These are phyloP conservation scores for Aphrocallistes beatrix DNA, from an alignment of 37 sponge, comb jelly and placozoan species.

Conservation along the genomic window DNA sequence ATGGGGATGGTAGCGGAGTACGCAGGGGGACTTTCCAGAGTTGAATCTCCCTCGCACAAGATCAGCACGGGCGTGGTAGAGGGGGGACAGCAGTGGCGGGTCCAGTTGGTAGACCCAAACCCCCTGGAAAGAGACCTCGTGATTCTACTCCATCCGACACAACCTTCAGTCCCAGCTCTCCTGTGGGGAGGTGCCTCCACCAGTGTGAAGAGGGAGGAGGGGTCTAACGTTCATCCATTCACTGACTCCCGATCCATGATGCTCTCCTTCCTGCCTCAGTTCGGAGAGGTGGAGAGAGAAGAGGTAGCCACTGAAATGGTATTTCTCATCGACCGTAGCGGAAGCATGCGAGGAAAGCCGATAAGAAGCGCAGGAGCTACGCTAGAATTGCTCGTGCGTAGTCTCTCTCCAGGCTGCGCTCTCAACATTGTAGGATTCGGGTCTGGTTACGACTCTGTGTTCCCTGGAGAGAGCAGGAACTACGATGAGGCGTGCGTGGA, in stretches of 20 bases:
- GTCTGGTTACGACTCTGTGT: constrained; percentile 26
- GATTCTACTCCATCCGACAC: not conserved
- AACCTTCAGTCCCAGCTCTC: not conserved
- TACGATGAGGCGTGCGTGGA: constrained; percentile 41
- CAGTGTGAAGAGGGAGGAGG: not conserved
- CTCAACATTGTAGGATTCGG: constrained; percentile 72
- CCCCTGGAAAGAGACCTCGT: constrained; percentile 20
- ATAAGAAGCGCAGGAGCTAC: constrained; percentile 38
- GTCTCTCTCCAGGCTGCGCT: constrained; percentile 43
- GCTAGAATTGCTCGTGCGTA: constrained; percentile 41
- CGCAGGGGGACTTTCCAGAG: not conserved
- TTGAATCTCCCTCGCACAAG: constrained; percentile 21
- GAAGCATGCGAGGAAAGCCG: constrained; percentile 45
- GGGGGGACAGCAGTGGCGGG: not conserved
- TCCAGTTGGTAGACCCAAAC: not conserved
- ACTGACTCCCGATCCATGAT: not conserved
- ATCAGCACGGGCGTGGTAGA: not conserved
- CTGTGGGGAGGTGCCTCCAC: not conserved
- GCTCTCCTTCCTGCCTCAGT: not conserved
- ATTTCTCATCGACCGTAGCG: constrained; percentile 61
- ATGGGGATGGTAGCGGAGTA: not conserved
- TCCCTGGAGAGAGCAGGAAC: constrained; percentile 25
- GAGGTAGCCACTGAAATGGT: constrained; percentile 36
- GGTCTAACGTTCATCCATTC: not conserved
- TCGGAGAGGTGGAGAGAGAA: not conserved